Base-by-base conservation (phyloP, 1,140 invertebrate genomes). In the Nebria ingens region DNA sequence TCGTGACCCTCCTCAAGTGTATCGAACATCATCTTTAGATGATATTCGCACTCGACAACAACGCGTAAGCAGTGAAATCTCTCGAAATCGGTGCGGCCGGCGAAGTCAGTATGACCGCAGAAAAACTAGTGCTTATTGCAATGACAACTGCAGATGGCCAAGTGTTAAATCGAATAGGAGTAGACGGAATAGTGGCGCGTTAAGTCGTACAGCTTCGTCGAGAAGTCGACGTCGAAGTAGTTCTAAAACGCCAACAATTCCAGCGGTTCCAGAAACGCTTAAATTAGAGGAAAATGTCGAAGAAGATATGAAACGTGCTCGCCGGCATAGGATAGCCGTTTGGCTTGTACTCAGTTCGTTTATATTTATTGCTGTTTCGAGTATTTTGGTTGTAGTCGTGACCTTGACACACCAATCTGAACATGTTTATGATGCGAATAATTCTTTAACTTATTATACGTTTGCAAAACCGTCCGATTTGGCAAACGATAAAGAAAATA, bases 361-460 rank as follows among this genome's bases (percentile, higher is more conserved):
- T 69, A 67, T 85, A 63, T 82, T 83, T 63, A 71, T 86, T 58
- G 76, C 83, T 40, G 73, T 79, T 57, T 79, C 82, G 23, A 81
- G 82, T 52, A 74, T 86, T 21, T 77, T 86, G 40, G 81, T 81
- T 58, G 82, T 87, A 62, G 77, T 86, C 61, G 75, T 87, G 60
- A 86, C 84, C 25, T 73, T 87, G 59, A 86, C 84, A 9, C 83
- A 85, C 68, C 76, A 77, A 64, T 79, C 72, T 45, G 73, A 77
- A 61, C 55, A 61, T 21, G 70, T 76, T 52, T 76, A n/a, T n/a
- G n/a, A 73, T 65, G 70, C 71, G 19, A 79, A 79, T 64, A 69
- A 73, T 65, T 78, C 77, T 59, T 74, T 77, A 65, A 80, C 79
- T 70, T 75, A 79, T 71, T 79, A 80, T 67, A 79, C 78, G 67